These are phyloP conservation scores for Zhuqinia jingwanae DNA, from an alignment of 2,888 invertebrate genomes.

Conservation along the genomic window DNA sequence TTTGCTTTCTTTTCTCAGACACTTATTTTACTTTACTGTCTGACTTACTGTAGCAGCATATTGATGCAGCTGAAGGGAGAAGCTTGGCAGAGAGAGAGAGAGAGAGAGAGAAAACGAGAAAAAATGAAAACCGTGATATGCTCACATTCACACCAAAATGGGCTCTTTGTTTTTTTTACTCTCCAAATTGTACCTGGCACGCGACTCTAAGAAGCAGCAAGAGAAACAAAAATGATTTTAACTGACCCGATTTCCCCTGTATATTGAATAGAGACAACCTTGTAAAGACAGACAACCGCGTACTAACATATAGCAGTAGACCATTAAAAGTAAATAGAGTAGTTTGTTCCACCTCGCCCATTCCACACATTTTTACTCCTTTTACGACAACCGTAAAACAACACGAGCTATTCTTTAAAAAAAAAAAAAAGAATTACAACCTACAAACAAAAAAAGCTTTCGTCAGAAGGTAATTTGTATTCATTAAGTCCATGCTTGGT, in stretches of 20 bases:
- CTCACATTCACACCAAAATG: conserved; percentile 56
- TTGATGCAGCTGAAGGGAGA: background rate
- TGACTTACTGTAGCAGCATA: background rate
- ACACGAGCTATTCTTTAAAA: conserved; percentile 29
- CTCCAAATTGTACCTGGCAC: conserved; percentile 56
- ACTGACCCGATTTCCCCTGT: conserved; percentile 58
- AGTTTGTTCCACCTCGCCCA: conserved; percentile 42
- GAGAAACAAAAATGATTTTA: conserved; percentile 34
- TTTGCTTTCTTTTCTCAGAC: background rate
- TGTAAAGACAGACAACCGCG: background rate
- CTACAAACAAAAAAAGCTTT: conserved; percentile 38
- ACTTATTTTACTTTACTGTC: background rate
- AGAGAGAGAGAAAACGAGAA: too few species aligned
- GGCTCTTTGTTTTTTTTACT: conserved; percentile 38
- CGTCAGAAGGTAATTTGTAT: conserved; percentile 60
- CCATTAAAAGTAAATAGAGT: background rate
- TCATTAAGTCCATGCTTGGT: conserved; percentile 66
- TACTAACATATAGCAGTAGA: background rate
- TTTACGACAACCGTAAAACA: conserved; percentile 26
- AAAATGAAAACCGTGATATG: conserved; percentile 48
- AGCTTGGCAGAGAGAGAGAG: background rate
- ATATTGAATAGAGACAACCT: background rate
- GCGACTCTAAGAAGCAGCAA: conserved; percentile 48
- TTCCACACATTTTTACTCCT: conserved; percentile 8
- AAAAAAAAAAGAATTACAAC: background rate